Percentiles rank a stretch among this genome's conserved stretches.
Conservation (phyloP, 2,113 vertebrate genomes). For the Lutjanus erythropterus region DNA sequence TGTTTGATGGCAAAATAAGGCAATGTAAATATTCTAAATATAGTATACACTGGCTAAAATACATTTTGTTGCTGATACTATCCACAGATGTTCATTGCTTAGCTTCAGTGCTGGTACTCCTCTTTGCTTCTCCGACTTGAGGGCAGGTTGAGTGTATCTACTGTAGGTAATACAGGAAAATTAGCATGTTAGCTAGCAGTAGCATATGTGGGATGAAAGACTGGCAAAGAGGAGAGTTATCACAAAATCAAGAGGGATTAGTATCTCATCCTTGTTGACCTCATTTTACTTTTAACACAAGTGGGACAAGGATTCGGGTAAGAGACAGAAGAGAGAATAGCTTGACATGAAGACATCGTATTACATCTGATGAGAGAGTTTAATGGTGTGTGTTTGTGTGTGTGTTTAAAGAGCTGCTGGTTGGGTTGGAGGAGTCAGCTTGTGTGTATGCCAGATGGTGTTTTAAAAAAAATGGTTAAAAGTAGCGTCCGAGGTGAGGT, state of each 20-base stretch:
- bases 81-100: too few relatives aligned
- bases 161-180: too few relatives aligned
- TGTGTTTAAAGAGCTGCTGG: slow-evolving; percentile 6
- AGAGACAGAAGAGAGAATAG: slow-evolving; percentile 16
- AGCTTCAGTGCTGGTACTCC: too few relatives aligned
- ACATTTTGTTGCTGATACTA: too few relatives aligned
- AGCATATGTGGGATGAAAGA: slow-evolving; percentile 15
- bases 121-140: too few relatives aligned
- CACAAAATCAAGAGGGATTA: slow-evolving; percentile 56
- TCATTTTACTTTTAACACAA: slow-evolving; percentile 48
- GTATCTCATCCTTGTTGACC: slow-evolving; percentile 44
- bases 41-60: too few relatives aligned
- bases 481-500: slow-evolving; percentile 26
- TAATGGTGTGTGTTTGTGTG: slow-evolving; percentile 5
- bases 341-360: slow-evolving; percentile 26
- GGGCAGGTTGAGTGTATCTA: too few relatives aligned
- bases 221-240: slow-evolving; percentile 14
- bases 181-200: slow-evolving; percentile 5
- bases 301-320: slow-evolving; percentile 12
- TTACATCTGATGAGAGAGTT: slow-evolving; percentile 19
- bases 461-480: slow-evolving; percentile 22
- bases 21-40: too few relatives aligned
- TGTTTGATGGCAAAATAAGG: too few relatives aligned
- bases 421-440: slow-evolving; percentile 8
- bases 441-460: slow-evolving; percentile 36